Percentiles rank a stretch among this genome's conserved stretches.
phyloP scores from a whole-genome alignment of 2,797 vertebrate genomes.

The Pseudochirops corinnae region DNA sequence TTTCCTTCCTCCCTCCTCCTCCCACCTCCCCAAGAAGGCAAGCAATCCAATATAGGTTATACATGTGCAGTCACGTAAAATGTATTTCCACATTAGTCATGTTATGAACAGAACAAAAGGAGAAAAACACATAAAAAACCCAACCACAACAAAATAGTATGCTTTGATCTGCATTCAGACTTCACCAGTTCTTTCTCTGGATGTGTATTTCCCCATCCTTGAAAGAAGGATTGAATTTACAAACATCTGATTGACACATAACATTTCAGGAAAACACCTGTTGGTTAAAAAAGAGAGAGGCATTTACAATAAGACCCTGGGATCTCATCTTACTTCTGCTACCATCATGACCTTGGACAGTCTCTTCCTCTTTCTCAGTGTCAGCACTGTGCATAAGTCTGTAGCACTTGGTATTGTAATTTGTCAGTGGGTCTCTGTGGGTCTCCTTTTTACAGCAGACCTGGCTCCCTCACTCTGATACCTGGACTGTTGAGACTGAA shows the following conservation, averaged over 20 bases:
- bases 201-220: neutral
- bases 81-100: too few species aligned
- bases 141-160: too few species aligned
- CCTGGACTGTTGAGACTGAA: neutral
- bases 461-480: neutral
- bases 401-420: neutral
- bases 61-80: too few species aligned
- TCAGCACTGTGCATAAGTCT: neutral
- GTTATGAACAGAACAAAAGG: too few species aligned
- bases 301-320: neutral
- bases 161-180: too few species aligned
- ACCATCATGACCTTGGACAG: neutral
- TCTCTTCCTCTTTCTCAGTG: neutral
- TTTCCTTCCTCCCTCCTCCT: too few species aligned
- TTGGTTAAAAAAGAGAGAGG: neutral
- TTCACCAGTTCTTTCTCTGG: too few species aligned
- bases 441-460: neutral
- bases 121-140: too few species aligned
- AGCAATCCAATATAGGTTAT: too few species aligned
- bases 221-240: conserved; percentile 1
- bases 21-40: too few species aligned
- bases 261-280: neutral
- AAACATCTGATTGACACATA: neutral
- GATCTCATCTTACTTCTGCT: neutral
- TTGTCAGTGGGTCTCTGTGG: neutral